Conservation (phyloP, 2,888 invertebrate genomes). For the Agonopterix heracliana region DNA sequence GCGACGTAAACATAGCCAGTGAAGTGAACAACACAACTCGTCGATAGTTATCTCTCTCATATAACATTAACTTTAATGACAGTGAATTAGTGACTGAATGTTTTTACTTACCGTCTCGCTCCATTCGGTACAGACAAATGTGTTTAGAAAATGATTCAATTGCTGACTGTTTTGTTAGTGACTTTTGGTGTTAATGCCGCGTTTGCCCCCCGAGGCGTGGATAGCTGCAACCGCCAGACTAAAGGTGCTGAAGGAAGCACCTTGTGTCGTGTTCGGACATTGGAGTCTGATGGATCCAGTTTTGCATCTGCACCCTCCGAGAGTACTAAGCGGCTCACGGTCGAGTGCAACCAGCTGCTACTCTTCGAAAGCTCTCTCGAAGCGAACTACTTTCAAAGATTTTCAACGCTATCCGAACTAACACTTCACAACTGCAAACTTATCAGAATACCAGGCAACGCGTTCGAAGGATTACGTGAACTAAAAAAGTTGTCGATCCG, state of each 20-base stretch:
- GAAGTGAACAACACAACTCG: constrained; percentile 39
- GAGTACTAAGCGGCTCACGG: constrained; percentile 82
- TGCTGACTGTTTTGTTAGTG: constrained; percentile 70
- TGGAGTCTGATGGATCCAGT: constrained; percentile 81
- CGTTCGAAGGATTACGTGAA: constrained; percentile 88
- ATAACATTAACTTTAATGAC: constrained; percentile 30
- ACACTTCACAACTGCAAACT: constrained; percentile 87
- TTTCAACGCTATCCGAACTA: constrained; percentile 85
- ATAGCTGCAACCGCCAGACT: constrained; percentile 52
- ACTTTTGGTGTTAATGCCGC: constrained; percentile 68
- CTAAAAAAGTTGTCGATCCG: constrained; percentile 87
- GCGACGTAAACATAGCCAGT: constrained; percentile 67
- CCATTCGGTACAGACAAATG: constrained; percentile 53
- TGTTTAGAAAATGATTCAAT: constrained; percentile 69
- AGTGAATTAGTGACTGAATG: constrained; percentile 35
- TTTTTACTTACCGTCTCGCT: constrained; percentile 32
- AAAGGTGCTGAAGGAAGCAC: constrained; percentile 72
- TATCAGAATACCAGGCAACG: constrained; percentile 83
- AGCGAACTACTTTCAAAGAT: constrained; percentile 82
- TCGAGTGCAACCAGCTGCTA: constrained; percentile 86
- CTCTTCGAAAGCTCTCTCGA: constrained; percentile 87
- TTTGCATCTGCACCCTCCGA: constrained; percentile 78
- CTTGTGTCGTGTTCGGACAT: constrained; percentile 81
- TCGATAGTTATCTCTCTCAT: constrained; percentile 35
- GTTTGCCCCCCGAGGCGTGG: constrained; percentile 58